A percentile compares a stretch with the other conserved stretches of the same genome.
phyloP scores from a whole-genome alignment of 2,113 vertebrate genomes.

The Ia io region DNA sequence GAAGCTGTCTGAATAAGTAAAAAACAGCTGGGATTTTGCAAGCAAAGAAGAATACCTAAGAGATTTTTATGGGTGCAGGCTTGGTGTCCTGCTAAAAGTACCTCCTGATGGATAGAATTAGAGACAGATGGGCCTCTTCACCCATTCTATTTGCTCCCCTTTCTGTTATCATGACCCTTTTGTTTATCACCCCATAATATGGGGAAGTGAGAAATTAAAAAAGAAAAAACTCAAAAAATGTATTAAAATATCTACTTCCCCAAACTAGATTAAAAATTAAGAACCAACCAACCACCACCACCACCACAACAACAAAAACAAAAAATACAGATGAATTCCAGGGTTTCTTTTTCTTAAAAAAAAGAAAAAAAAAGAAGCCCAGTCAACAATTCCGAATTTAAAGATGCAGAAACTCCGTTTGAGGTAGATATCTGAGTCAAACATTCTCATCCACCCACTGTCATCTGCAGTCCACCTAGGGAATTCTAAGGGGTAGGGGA shows the following conservation, averaged over 20 bases:
- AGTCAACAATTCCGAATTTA: constrained; percentile 60
- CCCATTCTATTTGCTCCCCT: background rate
- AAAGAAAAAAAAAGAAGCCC: constrained; percentile 47
- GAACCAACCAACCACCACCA: background rate
- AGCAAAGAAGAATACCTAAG: background rate
- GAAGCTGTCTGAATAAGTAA: background rate
- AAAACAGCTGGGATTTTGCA: background rate
- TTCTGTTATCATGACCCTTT: constrained; percentile 32
- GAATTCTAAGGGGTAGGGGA: background rate
- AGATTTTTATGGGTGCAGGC: background rate
- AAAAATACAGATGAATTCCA: constrained; percentile 24
- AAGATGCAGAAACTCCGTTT: constrained; percentile 75
- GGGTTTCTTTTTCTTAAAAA: constrained; percentile 25
- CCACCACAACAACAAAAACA: background rate
- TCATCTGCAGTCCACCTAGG: background rate
- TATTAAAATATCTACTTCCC: constrained; percentile 56
- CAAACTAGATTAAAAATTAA: constrained; percentile 64
- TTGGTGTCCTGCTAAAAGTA: background rate
- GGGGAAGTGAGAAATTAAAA: constrained; percentile 60
- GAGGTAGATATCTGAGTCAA: constrained; percentile 74
- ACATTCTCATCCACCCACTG: background rate
- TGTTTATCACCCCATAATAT: constrained; percentile 53
- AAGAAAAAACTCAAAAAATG: background rate
- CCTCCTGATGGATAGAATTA: background rate
- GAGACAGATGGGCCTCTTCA: background rate